Conservation (phyloP, 2,888 invertebrate species). For the Caenorhabditis panamensis region DNA sequence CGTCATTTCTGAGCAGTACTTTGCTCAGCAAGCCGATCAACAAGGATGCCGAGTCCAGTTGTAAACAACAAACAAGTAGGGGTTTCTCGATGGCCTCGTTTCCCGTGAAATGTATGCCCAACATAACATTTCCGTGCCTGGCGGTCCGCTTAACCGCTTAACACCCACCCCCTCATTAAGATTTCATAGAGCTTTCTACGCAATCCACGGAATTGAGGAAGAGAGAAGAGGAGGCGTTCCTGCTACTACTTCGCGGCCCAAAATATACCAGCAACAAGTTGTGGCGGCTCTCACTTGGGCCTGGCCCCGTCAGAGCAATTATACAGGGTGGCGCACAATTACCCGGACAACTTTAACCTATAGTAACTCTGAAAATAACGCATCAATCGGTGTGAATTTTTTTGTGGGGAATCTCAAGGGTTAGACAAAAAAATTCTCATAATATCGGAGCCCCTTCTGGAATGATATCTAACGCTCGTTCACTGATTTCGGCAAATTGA, state of each 20-base stretch:
- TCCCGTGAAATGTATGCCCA: background rate
- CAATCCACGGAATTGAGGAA: background rate
- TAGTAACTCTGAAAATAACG: too few species aligned
- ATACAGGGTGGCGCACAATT: too few species aligned
- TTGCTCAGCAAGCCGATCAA: slow-evolving; percentile 31
- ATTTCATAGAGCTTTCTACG: slow-evolving; percentile 30
- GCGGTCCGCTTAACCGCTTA: background rate
- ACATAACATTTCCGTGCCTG: background rate
- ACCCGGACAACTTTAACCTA: too few species aligned
- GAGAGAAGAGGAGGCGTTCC: slow-evolving; percentile 2
- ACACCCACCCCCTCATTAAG: slow-evolving; percentile 19
- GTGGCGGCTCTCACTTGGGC: background rate
- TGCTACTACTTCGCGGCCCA: background rate
- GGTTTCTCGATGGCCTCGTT: background rate
- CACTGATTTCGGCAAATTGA: too few species aligned
- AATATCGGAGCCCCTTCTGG: too few species aligned
- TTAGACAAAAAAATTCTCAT: too few species aligned
- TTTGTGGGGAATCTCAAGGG: too few species aligned
- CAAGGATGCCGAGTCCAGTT: slow-evolving; percentile 9
- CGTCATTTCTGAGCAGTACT: slow-evolving; percentile 17
- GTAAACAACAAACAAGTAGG: slow-evolving; percentile 56
- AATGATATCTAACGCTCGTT: too few species aligned
- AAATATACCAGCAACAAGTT: slow-evolving; percentile 1
- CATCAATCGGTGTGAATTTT: too few species aligned
- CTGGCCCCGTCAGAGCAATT: slow-evolving; percentile 33